Evolutionary conservation across 2,888 invertebrate genomes (phyloP), one percentile per base, ranked within the genome.

Genomic region (Meiosimyza decipiens): DNA sequence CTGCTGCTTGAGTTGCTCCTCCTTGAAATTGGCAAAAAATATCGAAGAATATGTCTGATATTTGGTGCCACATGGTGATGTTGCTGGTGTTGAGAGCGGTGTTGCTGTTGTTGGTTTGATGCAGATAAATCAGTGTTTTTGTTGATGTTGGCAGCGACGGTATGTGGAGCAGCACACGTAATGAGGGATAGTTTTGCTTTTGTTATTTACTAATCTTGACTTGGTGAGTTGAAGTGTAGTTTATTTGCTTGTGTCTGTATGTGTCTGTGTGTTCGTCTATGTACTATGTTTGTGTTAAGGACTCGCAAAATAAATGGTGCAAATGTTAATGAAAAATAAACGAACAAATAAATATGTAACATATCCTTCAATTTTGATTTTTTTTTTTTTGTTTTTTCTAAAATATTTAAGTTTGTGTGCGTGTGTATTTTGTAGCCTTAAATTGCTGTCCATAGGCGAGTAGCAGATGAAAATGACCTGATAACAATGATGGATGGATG

Each of bases 21-120:
- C 83, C 66, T 83, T 83, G 73, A 85, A 85, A 75, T 83, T 85
- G 77, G 84, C 86, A 77, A 85, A 85, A 79, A 85, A 85, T 76
- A 85, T 84, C 75, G 84, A 82, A 71, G 85, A 85, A 73, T 84
- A 84, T 55, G 86, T 84, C 73, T 85, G 82, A 74, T 84, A 84
- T 75, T 86, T 85, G 74, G 84, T 85, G 78, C 84, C 86, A 73
- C 86, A 85, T 49, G 86, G 86, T 57, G 86, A 84, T 75, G 85
- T 84, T 70, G 85, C 85, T 74, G 85, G 86, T 74, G 85, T 85
- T 73, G 86, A 86, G 65, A 86, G 80, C 74, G 85, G 86, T 76
- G 86, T 86, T 74, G 85, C 86, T 86, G 81, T 78, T n/a, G n/a
- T n/a, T n/a, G n/a, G n/a, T n/a, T 68, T 74, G 28, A 13, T 3